Evolutionary conservation across 2,113 vertebrate genomes (phyloP).

Genomic region (Rhabdornis inornatus): DNA sequence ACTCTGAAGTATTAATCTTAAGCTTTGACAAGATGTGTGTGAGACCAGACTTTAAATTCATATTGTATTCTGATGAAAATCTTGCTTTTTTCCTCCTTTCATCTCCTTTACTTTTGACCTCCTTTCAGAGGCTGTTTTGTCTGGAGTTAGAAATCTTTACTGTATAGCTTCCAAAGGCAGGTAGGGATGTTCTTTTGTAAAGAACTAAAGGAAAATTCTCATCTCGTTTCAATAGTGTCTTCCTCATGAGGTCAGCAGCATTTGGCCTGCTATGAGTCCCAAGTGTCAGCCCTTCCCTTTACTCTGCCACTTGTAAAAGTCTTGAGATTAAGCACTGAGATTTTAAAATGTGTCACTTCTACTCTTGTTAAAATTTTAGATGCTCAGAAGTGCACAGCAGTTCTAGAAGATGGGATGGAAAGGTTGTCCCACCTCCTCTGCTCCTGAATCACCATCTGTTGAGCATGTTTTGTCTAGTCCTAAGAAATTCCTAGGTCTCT

Average conservation of each 20-base stretch:
- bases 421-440: neutral
- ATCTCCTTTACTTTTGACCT: slow-evolving; percentile 1
- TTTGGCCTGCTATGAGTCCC: neutral
- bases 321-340: neutral
- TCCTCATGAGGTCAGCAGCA: neutral
- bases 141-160: neutral
- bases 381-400: neutral
- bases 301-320: neutral
- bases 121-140: slow-evolving; percentile 5
- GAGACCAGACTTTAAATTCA: neutral
- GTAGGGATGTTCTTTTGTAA: neutral
- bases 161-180: neutral
- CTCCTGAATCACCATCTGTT: fast-evolving
- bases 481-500: neutral
- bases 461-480: neutral
- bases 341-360: neutral
- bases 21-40: neutral
- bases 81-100: slow-evolving; percentile 13
- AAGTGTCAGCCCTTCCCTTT: neutral
- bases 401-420: neutral
- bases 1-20: neutral
- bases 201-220: neutral
- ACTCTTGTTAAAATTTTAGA: neutral
- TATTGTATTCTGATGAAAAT: neutral
- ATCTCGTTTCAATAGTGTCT: neutral